These are phyloP conservation scores for Macrophya annulata DNA, from an alignment of 2,888 invertebrate genomes.

Conservation along the genomic window DNA sequence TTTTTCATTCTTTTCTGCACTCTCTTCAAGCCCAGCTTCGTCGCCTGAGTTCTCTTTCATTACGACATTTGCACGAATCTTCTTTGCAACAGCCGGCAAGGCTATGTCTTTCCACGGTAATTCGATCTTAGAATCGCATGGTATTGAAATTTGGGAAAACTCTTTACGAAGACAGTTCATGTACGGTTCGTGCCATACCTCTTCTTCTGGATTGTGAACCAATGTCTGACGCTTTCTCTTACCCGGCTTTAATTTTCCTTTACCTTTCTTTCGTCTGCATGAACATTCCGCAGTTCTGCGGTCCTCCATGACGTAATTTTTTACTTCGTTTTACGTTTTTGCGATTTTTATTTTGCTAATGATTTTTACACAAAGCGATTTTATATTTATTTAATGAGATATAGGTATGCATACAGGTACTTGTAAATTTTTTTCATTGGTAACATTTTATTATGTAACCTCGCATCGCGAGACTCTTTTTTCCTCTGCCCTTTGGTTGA, in stretches of 20 bases:
- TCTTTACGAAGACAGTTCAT: conserved; percentile 67
- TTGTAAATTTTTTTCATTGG: conserved; percentile 30
- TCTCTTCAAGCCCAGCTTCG: background rate
- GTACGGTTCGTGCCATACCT: conserved; percentile 71
- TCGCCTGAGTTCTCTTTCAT: conserved; percentile 26
- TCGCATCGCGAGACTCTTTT: background rate
- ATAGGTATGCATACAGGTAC: background rate
- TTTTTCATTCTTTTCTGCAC: background rate
- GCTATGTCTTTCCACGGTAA: conserved; percentile 73
- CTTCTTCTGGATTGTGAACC: conserved; percentile 70
- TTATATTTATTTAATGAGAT: background rate
- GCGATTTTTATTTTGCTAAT: background rate
- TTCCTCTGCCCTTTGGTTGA: background rate
- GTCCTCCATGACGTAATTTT: conserved; percentile 22
- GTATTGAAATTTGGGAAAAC: conserved; percentile 67
- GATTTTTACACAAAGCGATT: background rate
- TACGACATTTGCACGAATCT: conserved; percentile 63
- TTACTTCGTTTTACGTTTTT: background rate
- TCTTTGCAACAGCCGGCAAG: conserved; percentile 65
- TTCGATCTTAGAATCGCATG: conserved; percentile 72
- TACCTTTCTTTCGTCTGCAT: conserved; percentile 40
- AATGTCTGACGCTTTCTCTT: conserved; percentile 66
- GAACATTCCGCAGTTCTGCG: conserved; percentile 25
- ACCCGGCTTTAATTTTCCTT: conserved; percentile 44
- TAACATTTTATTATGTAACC: conserved; percentile 29